Evolutionary conservation across 1,140 invertebrate genomes (phyloP), one percentile per base, ranked within the genome.

Genomic region (Portunus trituberculatus): DNA sequence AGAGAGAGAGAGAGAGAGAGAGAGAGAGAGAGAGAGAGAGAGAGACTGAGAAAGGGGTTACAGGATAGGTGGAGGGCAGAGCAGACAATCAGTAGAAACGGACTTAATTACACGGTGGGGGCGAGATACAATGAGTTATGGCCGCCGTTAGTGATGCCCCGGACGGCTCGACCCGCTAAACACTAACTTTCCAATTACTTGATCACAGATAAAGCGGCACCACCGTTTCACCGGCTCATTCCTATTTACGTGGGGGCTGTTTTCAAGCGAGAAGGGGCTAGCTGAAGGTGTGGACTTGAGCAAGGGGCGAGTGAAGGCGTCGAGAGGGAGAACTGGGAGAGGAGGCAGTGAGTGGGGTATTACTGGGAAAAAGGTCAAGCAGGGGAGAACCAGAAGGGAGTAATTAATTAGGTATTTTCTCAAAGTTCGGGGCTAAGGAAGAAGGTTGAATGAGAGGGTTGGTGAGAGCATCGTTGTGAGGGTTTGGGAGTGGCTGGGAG

Each of bases 21-120:
- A 28, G 32, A 46, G 39, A n/a, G 91, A 39, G 59, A 45, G 46
- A 83, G 32, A 83, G 82, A 84, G 20, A 14, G 45, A 86, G 32
- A 46, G 76, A 83, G 76, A 39, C 20, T n/a, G 10, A n/a, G 76
- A 48, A 83, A 28, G 59, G 67, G 91, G 32, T n/a, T n/a, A 14
- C 14, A 84, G 91, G 31, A n/a, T 29, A 45, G 76, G 31, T 6
- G 91, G 46, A 32, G 45, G 84, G 92, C 92, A 93, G 39, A 39
- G 25, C 92, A 93, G 92, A 93, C 92, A 93, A 82, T 93, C 92
- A 93, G 92, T 86, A 93, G 83, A 93, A 93, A 86, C 87, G 92
- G 92, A 12, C 92, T 86, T 93, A 93, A 93, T 93, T 88, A 93
- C 92, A 93, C 29, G 67, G 20, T 88, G 48, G 29, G 29, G 92